These are phyloP conservation scores for Diogma glabrata DNA, from an alignment of 2,888 invertebrate species.

Conservation along the genomic window DNA sequence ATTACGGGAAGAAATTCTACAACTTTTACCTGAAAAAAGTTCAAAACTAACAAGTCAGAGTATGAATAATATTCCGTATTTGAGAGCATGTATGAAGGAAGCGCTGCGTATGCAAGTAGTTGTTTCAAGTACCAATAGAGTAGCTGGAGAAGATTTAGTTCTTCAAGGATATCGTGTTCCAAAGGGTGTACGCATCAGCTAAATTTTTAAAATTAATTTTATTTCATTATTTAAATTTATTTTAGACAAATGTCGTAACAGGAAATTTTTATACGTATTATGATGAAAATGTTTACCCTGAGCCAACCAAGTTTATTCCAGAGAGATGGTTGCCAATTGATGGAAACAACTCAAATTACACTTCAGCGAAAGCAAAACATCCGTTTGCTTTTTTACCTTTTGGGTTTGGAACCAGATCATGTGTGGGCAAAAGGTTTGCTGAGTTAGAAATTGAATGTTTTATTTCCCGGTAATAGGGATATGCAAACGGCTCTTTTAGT, in stretches of 20 bases:
- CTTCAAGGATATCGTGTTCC: constrained; percentile 50
- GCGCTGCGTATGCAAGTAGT: constrained; percentile 48
- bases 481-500: not conserved
- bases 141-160: constrained; percentile 42
- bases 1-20: constrained; percentile 45
- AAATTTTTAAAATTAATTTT: constrained; percentile 22
- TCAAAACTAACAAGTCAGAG: constrained; percentile 32
- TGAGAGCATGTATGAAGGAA: constrained; percentile 62
- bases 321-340: constrained; percentile 48
- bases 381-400: constrained; percentile 31
- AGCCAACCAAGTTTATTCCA: constrained; percentile 47
- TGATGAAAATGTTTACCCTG: constrained; percentile 45
- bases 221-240: not conserved
- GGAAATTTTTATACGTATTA: constrained; percentile 26
- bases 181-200: constrained; percentile 38
- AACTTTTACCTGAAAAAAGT: constrained; percentile 30
- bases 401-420: constrained; percentile 1
- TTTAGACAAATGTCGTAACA: constrained; percentile 15
- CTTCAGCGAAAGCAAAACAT: constrained; percentile 19
- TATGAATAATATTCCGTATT: constrained; percentile 41
- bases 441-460: constrained; percentile 6
- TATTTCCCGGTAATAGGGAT: constrained; percentile 22
- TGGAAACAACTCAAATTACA: constrained; percentile 19
- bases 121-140: constrained; percentile 43
- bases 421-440: not conserved